phyloP scores from a whole-genome alignment of 2,888 invertebrate genomes.

The Hofmannophila pseudospretella region DNA sequence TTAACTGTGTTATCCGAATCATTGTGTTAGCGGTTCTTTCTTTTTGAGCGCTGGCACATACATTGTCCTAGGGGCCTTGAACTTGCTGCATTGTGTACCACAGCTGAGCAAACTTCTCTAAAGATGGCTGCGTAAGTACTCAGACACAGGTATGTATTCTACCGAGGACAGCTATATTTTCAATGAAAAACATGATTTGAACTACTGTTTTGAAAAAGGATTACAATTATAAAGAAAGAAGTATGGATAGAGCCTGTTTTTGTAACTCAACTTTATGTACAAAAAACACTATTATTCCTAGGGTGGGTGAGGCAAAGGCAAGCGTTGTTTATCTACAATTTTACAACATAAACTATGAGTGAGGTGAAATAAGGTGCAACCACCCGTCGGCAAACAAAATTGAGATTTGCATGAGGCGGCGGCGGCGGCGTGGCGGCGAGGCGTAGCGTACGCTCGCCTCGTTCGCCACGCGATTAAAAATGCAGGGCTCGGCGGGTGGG shows the following conservation, averaged over 20 bases:
- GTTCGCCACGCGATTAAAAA: slow-evolving; percentile 72
- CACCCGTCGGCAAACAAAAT: slow-evolving; percentile 73
- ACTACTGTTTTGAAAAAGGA: too few relatives aligned
- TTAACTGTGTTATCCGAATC: slow-evolving; percentile 19
- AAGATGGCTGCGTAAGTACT: slow-evolving; percentile 24
- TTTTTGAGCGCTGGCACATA: slow-evolving; percentile 3
- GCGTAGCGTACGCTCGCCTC: slow-evolving; percentile 60
- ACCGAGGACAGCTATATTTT: too few relatives aligned
- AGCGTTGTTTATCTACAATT: slow-evolving; percentile 28
- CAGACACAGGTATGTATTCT: slow-evolving; percentile 10
- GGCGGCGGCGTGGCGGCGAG: slow-evolving; percentile 52
- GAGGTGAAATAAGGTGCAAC: slow-evolving; percentile 42
- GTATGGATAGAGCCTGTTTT: too few relatives aligned
- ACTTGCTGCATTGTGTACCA: slow-evolving; percentile 34
- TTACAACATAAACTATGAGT: slow-evolving; percentile 53
- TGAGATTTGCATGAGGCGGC: slow-evolving; percentile 67
- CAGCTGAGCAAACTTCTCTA: slow-evolving; percentile 53
- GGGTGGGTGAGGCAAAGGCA: too few relatives aligned
- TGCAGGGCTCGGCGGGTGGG: slow-evolving; percentile 67
- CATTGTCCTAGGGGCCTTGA: slow-evolving; percentile 61
- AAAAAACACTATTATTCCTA: background rate
- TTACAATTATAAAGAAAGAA: too few relatives aligned
- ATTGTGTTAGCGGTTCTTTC: slow-evolving; percentile 16
- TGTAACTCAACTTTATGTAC: too few relatives aligned
- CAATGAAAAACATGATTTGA: too few relatives aligned